Evolutionary conservation across 2,888 invertebrate species (phyloP).

Genomic region (Lathronympha strigana): DNA sequence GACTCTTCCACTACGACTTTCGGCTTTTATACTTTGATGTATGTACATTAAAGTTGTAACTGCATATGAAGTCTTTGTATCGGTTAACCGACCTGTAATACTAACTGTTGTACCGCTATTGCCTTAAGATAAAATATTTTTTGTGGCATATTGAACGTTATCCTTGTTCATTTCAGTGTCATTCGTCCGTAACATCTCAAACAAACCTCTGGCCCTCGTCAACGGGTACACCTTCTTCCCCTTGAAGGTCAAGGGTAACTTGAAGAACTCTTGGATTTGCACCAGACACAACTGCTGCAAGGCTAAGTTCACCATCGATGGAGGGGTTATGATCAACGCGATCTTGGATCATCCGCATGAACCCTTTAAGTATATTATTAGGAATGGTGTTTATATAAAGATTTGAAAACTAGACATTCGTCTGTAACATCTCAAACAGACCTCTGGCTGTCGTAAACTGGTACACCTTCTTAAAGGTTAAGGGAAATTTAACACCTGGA

Average conservation of each 20-base stretch:
- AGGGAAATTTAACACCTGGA: no score
- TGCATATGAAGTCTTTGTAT: no score
- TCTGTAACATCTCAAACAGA: no score
- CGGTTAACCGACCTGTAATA: no score
- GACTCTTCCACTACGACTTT: no score
- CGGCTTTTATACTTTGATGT: no score
- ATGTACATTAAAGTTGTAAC: no score
- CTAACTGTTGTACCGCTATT: no score
- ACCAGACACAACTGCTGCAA: not conserved
- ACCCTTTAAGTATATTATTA: not conserved
- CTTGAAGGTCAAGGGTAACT: not conserved
- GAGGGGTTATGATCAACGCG: not conserved
- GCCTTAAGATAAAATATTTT: not conserved
- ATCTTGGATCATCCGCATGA: conserved; percentile 4
- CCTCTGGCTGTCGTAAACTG: no score
- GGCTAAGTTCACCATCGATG: not conserved
- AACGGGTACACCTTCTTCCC: conserved; percentile 39
- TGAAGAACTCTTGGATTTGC: conserved; percentile 5
- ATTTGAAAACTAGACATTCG: no score
- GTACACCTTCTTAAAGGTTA: no score
- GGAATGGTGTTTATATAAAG: conserved; percentile 2
- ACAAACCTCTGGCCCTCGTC: conserved; percentile 36
- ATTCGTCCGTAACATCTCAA: conserved; percentile 13
- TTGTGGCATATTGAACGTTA: not conserved
- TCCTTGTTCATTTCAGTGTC: conserved; percentile 11